phyloP scores from a whole-genome alignment of 2,797 vertebrate genomes.

The Phrynocephalus guinanensis region DNA sequence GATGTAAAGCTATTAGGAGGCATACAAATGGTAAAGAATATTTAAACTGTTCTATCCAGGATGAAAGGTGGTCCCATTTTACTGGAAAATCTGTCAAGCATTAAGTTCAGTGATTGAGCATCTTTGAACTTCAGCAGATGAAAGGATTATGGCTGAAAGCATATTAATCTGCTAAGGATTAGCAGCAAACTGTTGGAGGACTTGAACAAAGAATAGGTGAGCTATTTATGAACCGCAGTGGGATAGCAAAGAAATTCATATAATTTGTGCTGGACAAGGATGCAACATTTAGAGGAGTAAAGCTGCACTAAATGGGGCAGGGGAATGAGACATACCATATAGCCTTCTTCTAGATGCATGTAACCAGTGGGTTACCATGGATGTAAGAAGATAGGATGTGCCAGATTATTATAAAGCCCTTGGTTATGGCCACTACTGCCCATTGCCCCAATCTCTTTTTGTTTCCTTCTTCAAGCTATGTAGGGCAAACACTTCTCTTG shows the following conservation, averaged over 20 bases:
- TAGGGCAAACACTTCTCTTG: not conserved
- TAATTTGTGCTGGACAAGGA: slow-evolving; percentile 52
- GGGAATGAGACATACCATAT: slow-evolving; percentile 40
- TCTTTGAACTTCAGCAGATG: slow-evolving; percentile 72
- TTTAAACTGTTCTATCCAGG: slow-evolving; percentile 44
- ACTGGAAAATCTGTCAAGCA: slow-evolving; percentile 67
- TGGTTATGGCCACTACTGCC: not conserved
- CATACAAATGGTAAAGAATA: slow-evolving; percentile 31
- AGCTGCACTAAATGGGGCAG: slow-evolving; percentile 55
- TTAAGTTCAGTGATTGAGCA: slow-evolving; percentile 69
- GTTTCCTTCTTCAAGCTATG: not conserved
- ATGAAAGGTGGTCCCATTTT: slow-evolving; percentile 51
- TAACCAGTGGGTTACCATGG: not conserved
- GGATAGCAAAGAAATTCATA: slow-evolving; percentile 54
- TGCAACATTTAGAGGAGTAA: slow-evolving; percentile 47
- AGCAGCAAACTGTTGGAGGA: slow-evolving; percentile 72
- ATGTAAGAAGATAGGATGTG: not conserved
- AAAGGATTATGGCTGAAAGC: slow-evolving; percentile 71
- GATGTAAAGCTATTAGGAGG: slow-evolving; percentile 30
- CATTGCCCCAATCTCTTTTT: not conserved
- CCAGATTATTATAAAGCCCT: not conserved
- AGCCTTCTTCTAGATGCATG: not conserved
- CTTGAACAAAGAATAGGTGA: slow-evolving; percentile 48
- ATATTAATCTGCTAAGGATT: slow-evolving; percentile 73
- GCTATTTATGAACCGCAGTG: slow-evolving; percentile 66